These are phyloP conservation scores for Cheumatopsyche charites DNA, from an alignment of 1,140 invertebrate species.

Conservation along the genomic window DNA sequence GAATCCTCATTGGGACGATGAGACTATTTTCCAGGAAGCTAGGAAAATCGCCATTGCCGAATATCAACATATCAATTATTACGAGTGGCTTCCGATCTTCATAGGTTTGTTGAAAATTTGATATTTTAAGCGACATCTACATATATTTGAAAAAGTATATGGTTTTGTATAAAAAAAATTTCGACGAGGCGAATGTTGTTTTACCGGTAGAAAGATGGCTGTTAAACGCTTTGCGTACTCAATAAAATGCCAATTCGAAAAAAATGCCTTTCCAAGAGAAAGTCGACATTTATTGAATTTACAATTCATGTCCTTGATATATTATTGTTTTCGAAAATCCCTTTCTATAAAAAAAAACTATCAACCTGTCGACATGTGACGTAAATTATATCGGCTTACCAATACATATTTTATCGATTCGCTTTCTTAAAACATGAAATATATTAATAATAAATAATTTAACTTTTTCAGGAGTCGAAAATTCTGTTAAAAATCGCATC, in stretches of 20 bases:
- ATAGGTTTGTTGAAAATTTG: slow-evolving; percentile 60
- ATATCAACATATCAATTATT: slow-evolving; percentile 85
- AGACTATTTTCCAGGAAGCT: slow-evolving; percentile 85
- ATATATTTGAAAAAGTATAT: not conserved
- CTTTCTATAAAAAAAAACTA: too few species aligned
- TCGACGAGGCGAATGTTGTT: not conserved
- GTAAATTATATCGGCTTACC: too few species aligned
- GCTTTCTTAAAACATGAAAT: too few species aligned
- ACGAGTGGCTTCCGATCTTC: slow-evolving; percentile 85
- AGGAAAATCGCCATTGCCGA: slow-evolving; percentile 78
- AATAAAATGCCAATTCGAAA: not conserved
- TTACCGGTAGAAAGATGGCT: slow-evolving; percentile 9
- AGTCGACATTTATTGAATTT: too few species aligned
- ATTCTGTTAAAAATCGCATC: slow-evolving; percentile 72
- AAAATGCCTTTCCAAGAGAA: too few species aligned
- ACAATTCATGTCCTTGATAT: too few species aligned
- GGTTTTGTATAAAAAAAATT: not conserved
- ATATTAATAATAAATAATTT: too few species aligned
- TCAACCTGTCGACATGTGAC: too few species aligned
- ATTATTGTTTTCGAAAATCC: too few species aligned
- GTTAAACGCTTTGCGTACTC: not conserved
- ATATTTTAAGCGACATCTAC: not conserved
- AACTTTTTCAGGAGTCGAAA: slow-evolving; percentile 63
- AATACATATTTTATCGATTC: too few species aligned
- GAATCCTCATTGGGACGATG: slow-evolving; percentile 89